Conservation (phyloP, 2,888 invertebrate genomes). For the Scaptomyza parva region DNA sequence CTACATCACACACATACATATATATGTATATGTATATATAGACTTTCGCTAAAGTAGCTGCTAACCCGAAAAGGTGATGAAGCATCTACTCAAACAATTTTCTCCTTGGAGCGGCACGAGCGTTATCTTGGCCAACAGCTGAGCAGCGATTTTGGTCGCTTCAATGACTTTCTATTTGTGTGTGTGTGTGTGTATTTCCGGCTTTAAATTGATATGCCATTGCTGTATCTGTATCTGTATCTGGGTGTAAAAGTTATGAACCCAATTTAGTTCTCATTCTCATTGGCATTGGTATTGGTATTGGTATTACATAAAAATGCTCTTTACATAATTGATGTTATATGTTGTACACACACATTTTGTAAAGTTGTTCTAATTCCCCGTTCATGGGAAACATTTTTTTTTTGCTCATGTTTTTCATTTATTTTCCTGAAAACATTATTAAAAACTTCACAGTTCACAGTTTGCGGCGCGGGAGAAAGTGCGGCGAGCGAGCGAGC, state of each 20-base stretch:
- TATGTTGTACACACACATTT: no score
- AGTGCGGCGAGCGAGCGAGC: not conserved
- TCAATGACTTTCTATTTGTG: slow-evolving; percentile 16
- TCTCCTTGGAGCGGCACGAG: not conserved
- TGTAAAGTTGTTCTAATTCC: not conserved
- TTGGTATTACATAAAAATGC: not conserved
- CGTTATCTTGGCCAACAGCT: slow-evolving; percentile 24
- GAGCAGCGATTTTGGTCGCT: slow-evolving; percentile 23
- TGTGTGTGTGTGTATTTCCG: not conserved
- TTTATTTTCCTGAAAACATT: not conserved
- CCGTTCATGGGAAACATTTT: not conserved
- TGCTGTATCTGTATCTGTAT: not conserved
- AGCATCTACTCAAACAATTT: slow-evolving; percentile 42
- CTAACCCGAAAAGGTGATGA: slow-evolving; percentile 35
- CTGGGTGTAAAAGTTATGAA: not conserved
- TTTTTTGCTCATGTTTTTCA: no score
- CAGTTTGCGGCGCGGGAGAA: not conserved
- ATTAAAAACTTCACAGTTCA: not conserved
- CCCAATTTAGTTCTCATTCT: not conserved
- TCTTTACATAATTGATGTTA: not conserved
- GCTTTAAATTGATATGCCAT: not conserved
- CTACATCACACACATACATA: not conserved
- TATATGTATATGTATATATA: slow-evolving; percentile 3
- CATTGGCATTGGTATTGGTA: no score
- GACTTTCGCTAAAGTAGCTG: slow-evolving; percentile 16